These are phyloP conservation scores for Spizella passerina DNA, from an alignment of 2,797 vertebrate genomes.

Conservation along the genomic window DNA sequence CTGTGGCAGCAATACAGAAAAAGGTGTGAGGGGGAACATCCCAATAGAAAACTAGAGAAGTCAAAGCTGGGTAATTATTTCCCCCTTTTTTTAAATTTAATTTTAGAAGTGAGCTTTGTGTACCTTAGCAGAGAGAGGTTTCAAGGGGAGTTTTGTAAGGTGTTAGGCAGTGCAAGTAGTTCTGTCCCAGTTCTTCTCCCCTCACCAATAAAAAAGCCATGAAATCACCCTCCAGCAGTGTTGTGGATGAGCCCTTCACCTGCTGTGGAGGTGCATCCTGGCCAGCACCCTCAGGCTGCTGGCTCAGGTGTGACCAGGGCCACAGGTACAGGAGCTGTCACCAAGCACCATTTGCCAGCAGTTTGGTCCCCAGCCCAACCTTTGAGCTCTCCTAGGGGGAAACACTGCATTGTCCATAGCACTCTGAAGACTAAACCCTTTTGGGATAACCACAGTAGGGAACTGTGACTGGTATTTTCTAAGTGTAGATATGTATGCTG, in stretches of 20 bases:
- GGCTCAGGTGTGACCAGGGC: background rate
- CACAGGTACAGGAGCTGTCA: background rate
- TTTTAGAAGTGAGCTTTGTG: background rate
- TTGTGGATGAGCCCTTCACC: background rate
- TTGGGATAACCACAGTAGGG: conserved; percentile 70
- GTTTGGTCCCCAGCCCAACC: background rate
- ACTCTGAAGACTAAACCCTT: conserved; percentile 72
- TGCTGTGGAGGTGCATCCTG: background rate
- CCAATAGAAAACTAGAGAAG: background rate
- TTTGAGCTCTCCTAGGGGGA: background rate
- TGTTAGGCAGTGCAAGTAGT: accelerated
- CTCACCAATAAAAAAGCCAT: background rate
- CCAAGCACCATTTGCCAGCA: background rate
- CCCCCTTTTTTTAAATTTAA: background rate
- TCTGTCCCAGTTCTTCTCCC: background rate
- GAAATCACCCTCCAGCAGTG: accelerated
- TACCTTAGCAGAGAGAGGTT: background rate
- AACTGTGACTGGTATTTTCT: conserved; percentile 74
- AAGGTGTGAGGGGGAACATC: too few species aligned
- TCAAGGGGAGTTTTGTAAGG: background rate
- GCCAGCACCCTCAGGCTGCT: background rate
- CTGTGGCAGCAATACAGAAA: background rate
- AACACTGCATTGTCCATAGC: conserved; percentile 50
- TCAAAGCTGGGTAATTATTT: accelerated
- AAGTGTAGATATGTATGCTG: conserved; percentile 73